Conservation (phyloP, 2,888 invertebrate genomes). For the Drosophila mercatorum region DNA sequence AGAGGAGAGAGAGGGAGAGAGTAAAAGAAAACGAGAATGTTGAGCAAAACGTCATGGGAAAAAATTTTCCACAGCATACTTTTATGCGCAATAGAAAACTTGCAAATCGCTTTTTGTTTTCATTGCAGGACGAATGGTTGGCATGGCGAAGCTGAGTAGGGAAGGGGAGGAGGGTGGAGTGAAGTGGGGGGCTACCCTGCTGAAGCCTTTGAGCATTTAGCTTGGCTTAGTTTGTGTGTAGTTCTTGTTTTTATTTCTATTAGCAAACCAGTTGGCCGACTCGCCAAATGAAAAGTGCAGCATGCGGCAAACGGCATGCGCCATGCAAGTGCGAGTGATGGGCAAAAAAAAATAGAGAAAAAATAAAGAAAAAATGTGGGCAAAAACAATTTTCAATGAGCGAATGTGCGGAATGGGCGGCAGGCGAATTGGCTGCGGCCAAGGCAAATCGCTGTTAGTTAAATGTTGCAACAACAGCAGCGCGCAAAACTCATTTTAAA, state of each 20-base stretch:
- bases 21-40: slow-evolving; percentile 57
- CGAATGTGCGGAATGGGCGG: slow-evolving; percentile 28
- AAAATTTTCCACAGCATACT: slow-evolving; percentile 75
- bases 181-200: background rate
- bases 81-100: slow-evolving; percentile 79
- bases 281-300: slow-evolving; percentile 69
- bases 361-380: background rate
- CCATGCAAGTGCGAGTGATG: slow-evolving; percentile 1
- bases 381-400: slow-evolving; percentile 64
- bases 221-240: slow-evolving; percentile 75
- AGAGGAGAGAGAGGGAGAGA: slow-evolving; percentile 24
- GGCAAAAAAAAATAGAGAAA: slow-evolving; percentile 16
- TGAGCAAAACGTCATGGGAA: slow-evolving; percentile 59
- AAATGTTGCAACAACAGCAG: slow-evolving; percentile 46
- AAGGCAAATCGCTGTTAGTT: slow-evolving; percentile 58
- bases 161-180: background rate
- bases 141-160: background rate
- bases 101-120: slow-evolving; percentile 79
- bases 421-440: slow-evolving; percentile 45
- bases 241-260: slow-evolving; percentile 76
- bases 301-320: slow-evolving; percentile 19
- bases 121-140: slow-evolving; percentile 53
- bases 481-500: slow-evolving; percentile 55
- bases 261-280: slow-evolving; percentile 69
- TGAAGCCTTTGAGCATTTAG: slow-evolving; percentile 75